Evolutionary conservation across 2,797 vertebrate species (phyloP).

Genomic region (Crypturellus tataupa): DNA sequence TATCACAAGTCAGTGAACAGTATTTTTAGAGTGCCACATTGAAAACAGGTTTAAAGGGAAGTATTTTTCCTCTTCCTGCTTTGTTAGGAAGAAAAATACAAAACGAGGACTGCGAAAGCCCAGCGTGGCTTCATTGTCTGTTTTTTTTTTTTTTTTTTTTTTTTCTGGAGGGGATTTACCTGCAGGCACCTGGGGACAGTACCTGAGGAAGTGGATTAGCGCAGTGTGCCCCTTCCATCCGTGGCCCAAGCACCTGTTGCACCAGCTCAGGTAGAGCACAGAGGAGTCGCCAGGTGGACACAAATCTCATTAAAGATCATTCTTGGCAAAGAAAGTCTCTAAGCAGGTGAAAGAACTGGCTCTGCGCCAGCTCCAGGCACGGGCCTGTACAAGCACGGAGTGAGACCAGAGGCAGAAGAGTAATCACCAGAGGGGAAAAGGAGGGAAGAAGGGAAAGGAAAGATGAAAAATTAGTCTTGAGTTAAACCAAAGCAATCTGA

Average conservation of each 20-base stretch:
- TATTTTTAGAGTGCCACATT: not conserved
- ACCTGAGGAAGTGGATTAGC: not conserved
- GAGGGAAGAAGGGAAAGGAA: not conserved
- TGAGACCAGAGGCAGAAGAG: not conserved
- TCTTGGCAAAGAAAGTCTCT: slow-evolving; percentile 4
- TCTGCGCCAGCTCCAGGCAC: slow-evolving; percentile 2
- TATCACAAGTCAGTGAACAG: slow-evolving; percentile 2
- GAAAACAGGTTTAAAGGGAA: not conserved
- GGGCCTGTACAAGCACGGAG: not conserved
- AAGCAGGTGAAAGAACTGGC: slow-evolving; percentile 38
- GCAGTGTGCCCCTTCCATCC: not conserved
- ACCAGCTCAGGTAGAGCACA: slow-evolving; percentile 16
- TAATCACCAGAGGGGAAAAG: not conserved
- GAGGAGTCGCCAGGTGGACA: not conserved
- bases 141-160: not conserved
- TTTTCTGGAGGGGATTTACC: not conserved
- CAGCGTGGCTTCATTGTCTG: not conserved
- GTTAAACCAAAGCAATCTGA: not conserved
- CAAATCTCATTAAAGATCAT: slow-evolving; percentile 52
- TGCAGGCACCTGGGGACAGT: not conserved
- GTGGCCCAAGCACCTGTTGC: not conserved
- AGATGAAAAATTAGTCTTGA: not conserved
- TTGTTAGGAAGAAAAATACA: not conserved
- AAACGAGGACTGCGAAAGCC: not conserved
- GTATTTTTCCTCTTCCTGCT: not conserved